These are phyloP conservation scores for Pocota personata DNA, from an alignment of 2,888 invertebrate genomes.

Conservation along the genomic window DNA sequence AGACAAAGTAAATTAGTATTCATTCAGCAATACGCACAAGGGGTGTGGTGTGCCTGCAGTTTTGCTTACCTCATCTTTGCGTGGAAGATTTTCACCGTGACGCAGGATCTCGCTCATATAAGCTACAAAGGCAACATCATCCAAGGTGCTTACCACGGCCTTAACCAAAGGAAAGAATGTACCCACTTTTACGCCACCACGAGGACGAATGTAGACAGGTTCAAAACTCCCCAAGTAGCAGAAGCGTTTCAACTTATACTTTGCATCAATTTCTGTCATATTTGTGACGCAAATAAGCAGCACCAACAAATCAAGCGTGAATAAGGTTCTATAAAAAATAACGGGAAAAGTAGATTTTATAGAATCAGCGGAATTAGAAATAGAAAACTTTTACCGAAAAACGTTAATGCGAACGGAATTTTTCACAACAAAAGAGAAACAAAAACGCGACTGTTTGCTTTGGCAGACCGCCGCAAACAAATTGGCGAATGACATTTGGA, in stretches of 20 bases:
- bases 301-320: background rate
- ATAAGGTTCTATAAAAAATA: background rate
- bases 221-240: slow-evolving; percentile 78
- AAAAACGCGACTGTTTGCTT: slow-evolving; percentile 19
- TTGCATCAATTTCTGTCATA: slow-evolving; percentile 34
- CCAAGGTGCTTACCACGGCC: slow-evolving; percentile 72
- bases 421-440: slow-evolving; percentile 40
- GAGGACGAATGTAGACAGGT: slow-evolving; percentile 76
- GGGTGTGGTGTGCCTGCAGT: background rate
- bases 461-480: slow-evolving; percentile 49
- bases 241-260: slow-evolving; percentile 76
- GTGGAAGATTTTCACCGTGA: slow-evolving; percentile 74
- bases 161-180: slow-evolving; percentile 65
- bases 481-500: slow-evolving; percentile 12
- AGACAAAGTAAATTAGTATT: background rate
- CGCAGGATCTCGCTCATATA: slow-evolving; percentile 73
- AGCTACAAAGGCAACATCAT: slow-evolving; percentile 72
- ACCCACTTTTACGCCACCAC: slow-evolving; percentile 68
- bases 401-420: slow-evolving; percentile 18
- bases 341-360: background rate
- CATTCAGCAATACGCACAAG: background rate
- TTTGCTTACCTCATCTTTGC: slow-evolving; percentile 79
- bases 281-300: background rate
- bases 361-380: background rate
- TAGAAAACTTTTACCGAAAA: slow-evolving; percentile 4